Percentiles rank a stretch among this genome's conserved stretches.
Evolutionary conservation across 1,140 invertebrate genomes (phyloP).

Genomic region (Macrocentrus cingulum): DNA sequence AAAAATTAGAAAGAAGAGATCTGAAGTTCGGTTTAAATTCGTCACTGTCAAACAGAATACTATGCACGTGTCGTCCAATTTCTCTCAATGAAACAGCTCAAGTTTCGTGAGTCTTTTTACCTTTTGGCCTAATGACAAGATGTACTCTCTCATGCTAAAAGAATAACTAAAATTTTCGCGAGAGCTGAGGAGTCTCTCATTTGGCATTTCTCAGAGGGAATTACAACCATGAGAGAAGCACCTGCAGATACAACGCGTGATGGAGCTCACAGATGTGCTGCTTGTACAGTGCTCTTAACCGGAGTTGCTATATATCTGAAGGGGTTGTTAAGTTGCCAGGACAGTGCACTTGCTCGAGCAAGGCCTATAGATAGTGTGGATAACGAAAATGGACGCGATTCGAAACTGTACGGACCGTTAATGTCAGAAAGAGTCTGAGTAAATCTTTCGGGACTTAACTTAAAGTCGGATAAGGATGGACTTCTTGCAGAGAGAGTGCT

Average conservation of each 20-base stretch:
- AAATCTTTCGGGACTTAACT: constrained; percentile 23
- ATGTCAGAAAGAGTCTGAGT: constrained; percentile 23
- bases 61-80: too few species aligned
- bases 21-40: too few species aligned
- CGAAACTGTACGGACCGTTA: constrained; percentile 24
- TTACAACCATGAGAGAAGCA: constrained; percentile 7
- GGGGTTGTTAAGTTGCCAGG: neutral
- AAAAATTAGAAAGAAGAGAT: too few species aligned
- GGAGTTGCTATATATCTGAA: neutral
- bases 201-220: constrained; percentile 22
- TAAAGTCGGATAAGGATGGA: constrained; percentile 28
- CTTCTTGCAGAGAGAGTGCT: constrained; percentile 13
- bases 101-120: too few species aligned
- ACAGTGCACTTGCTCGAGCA: too few species aligned
- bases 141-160: too few species aligned
- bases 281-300: constrained; percentile 2
- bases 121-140: too few species aligned
- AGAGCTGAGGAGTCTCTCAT: constrained; percentile 7
- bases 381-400: constrained; percentile 24
- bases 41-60: too few species aligned
- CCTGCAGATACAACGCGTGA: neutral
- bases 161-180: too few species aligned
- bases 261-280: neutral
- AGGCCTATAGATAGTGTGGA: neutral
- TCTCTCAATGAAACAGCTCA: too few species aligned